phyloP scores from a whole-genome alignment of 2,888 invertebrate species.

The Anthophora plumipes region DNA sequence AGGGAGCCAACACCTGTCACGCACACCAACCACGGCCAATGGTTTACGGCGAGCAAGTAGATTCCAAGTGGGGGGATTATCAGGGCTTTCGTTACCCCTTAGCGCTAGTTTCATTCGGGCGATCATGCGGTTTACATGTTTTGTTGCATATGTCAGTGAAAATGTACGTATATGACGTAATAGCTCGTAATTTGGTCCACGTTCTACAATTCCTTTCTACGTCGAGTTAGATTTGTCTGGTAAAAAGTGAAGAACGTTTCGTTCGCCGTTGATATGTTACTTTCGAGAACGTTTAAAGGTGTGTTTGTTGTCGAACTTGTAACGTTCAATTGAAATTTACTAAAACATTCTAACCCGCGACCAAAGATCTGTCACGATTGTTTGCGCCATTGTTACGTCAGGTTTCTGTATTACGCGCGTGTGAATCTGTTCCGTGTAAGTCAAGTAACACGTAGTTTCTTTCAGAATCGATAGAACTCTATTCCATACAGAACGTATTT shows the following conservation, averaged over 20 bases:
- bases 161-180: constrained; percentile 21
- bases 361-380: no score
- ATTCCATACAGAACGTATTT: no score
- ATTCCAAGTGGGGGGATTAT: constrained; percentile 55
- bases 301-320: neutral
- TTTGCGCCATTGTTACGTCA: no score
- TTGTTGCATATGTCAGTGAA: constrained; percentile 9
- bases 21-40: constrained; percentile 68
- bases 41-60: constrained; percentile 52
- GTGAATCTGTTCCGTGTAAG: no score
- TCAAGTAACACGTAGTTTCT: no score
- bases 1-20: constrained; percentile 78
- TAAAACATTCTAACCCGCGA: no score
- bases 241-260: neutral
- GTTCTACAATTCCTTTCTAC: neutral
- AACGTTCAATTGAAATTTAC: neutral
- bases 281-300: constrained; percentile 2
- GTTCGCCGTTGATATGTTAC: neutral
- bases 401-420: no score
- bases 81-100: constrained; percentile 59
- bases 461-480: no score
- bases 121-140: constrained; percentile 57
- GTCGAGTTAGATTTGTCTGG: neutral
- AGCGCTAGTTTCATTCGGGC: constrained; percentile 63
- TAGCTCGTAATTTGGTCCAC: neutral